Conservation (phyloP, 1,140 invertebrate species). For the Lordiphosa stackelbergi region DNA sequence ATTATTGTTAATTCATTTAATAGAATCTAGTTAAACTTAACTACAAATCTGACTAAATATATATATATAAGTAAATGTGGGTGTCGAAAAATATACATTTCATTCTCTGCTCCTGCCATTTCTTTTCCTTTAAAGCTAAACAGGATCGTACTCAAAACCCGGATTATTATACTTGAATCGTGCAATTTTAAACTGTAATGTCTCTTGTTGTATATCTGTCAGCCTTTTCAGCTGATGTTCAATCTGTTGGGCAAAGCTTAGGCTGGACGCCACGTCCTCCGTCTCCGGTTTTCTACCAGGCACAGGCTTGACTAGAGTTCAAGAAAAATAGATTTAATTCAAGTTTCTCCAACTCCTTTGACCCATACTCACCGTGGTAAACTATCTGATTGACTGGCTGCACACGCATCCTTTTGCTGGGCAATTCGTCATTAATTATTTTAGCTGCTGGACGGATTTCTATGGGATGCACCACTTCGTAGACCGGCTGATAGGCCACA, state of each 20-base stretch:
- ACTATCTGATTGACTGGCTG: conserved; percentile 40
- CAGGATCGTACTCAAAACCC: conserved; percentile 55
- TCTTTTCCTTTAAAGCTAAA: not conserved
- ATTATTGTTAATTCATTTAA: conserved; percentile 6
- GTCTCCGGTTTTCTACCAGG: conserved; percentile 14
- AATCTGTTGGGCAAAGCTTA: conserved; percentile 42
- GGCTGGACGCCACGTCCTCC: not conserved
- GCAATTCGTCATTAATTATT: conserved; percentile 55
- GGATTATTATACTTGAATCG: conserved; percentile 76
- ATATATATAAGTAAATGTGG: not conserved
- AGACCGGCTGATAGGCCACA: too few relatives aligned
- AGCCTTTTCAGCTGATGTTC: conserved; percentile 61
- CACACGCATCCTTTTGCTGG: conserved; percentile 41
- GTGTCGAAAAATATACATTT: not conserved
- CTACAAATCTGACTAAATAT: conserved; percentile 7
- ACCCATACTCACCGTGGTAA: conserved; percentile 47
- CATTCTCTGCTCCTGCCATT: conserved; percentile 1
- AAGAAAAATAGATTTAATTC: too few relatives aligned
- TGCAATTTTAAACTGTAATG: conserved; percentile 68
- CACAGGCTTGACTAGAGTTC: conserved; percentile 37
- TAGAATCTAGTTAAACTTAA: conserved; percentile 36
- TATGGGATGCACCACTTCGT: too few relatives aligned
- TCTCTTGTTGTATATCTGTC: conserved; percentile 67
- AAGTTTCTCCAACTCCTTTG: too few relatives aligned
- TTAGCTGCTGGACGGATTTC: conserved; percentile 11